These are phyloP conservation scores for Anoplius nigerrimus DNA, from an alignment of 2,888 invertebrate genomes.

Conservation along the genomic window DNA sequence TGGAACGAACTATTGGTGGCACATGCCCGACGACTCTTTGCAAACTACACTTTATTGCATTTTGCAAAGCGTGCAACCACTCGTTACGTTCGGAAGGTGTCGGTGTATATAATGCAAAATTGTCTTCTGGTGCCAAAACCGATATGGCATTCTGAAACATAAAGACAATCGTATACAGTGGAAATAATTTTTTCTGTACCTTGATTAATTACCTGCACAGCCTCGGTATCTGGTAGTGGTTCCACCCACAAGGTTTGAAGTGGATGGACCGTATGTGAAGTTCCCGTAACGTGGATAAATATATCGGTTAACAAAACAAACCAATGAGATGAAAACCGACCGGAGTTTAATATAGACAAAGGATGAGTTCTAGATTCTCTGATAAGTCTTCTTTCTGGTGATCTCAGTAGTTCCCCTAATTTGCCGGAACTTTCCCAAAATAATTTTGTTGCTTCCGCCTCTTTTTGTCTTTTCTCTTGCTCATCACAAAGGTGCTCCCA, in stretches of 20 bases:
- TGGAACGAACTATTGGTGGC: constrained; percentile 84
- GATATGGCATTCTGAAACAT: constrained; percentile 78
- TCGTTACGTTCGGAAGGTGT: constrained; percentile 85
- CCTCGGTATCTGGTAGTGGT: constrained; percentile 81
- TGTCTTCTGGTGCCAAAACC: constrained; percentile 88
- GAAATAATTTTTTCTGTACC: background rate
- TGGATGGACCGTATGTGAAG: constrained; percentile 81
- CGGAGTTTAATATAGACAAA: constrained; percentile 82
- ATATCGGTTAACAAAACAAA: constrained; percentile 89
- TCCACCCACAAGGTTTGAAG: constrained; percentile 89
- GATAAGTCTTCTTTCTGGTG: constrained; percentile 84
- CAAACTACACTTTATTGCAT: constrained; percentile 82
- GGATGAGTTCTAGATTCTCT: constrained; percentile 85
- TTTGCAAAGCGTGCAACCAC: constrained; percentile 87
- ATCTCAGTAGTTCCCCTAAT: constrained; percentile 79
- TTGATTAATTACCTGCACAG: constrained; percentile 75
- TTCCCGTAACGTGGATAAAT: constrained; percentile 85
- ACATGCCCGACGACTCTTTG: constrained; percentile 80
- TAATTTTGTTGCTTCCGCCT: constrained; percentile 82
- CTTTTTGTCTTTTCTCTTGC: constrained; percentile 79
- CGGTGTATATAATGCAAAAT: constrained; percentile 81
- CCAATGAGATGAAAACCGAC: constrained; percentile 86
- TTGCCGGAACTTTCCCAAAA: constrained; percentile 87
- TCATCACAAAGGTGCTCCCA: constrained; percentile 81
- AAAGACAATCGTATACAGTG: background rate